Base-by-base conservation (phyloP, 2,113 vertebrate species). In the Leptodactylus fuscus region DNA sequence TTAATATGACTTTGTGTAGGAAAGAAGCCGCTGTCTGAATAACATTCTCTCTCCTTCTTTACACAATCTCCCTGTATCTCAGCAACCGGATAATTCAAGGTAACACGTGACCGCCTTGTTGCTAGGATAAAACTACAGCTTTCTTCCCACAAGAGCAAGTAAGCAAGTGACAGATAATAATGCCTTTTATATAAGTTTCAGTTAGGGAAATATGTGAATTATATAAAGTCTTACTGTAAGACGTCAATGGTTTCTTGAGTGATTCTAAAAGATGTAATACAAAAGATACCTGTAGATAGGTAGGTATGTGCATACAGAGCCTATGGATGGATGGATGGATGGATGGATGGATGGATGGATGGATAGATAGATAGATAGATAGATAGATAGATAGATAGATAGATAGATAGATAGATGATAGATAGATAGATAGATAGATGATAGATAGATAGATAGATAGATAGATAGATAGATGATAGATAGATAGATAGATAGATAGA, bases 51-150 rank as follows among this genome's bases (percentile, higher is more conserved):
- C 41, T 79, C 48, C 9, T 34, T 46, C 76, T 71, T 80, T 70
- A 58, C 65, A 58, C 75, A 34, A 55, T 71, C 76, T 53, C 83
- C 18, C 18, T 1, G 83, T 89, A 85, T 20, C 0, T 80, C 82
- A n/a, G 58, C 80, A 90, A 88, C 83, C 27, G 15, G 75, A 85
- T 79, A 69, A 70, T 85, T 85, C 60, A 18, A 32, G 29, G 32
- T n/a, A 85, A 67, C 75, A 69, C 65, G 74, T 51, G 53, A 67
- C 36, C 29, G 51, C 7, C 74, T 55, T 79, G 83, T 85, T 85
- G 83, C 83, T 85, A 85, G 75, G 83, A 79, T 78, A 79, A 55
- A 79, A 79, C 60, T 77, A 85, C 83, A 79, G 77, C 74, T 78
- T 83, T 51, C 41, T 5, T n/a, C 29, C 48, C 34, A 38, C 83